These are phyloP conservation scores for Teleiodes luculella DNA, from an alignment of 2,888 invertebrate species.

Conservation along the genomic window DNA sequence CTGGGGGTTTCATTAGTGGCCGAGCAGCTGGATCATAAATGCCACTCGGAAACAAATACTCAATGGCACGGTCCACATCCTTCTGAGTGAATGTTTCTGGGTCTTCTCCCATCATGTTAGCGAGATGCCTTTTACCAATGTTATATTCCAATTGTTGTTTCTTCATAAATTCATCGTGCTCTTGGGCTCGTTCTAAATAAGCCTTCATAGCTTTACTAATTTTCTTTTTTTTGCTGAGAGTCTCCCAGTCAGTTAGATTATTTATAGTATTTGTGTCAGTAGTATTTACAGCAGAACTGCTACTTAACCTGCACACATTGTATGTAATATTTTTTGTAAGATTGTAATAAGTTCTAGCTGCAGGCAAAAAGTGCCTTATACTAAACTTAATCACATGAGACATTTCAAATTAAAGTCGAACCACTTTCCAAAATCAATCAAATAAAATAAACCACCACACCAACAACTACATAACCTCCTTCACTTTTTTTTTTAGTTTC, in stretches of 20 bases:
- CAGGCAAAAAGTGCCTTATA: constrained; percentile 44
- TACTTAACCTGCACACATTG: constrained; percentile 42
- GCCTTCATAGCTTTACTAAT: constrained; percentile 93
- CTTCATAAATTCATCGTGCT: constrained; percentile 91
- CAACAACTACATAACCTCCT: no score
- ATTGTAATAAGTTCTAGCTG: constrained; percentile 33
- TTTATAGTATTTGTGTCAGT: constrained; percentile 33
- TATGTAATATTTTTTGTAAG: constrained; percentile 33
- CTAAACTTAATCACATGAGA: constrained; percentile 36
- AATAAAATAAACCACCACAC: no score
- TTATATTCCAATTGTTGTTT: constrained; percentile 88
- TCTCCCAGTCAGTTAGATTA: constrained; percentile 65
- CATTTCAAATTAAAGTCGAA: no score
- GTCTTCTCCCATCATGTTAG: constrained; percentile 99
- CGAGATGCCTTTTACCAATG: constrained; percentile 96
- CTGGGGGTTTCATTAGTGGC: constrained; percentile 94
- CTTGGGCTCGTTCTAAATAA: constrained; percentile 89
- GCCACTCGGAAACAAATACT: constrained; percentile 97
- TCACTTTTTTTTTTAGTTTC: no score
- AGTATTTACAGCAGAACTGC: constrained; percentile 27
- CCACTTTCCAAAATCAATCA: no score
- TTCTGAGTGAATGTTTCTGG: constrained; percentile 91
- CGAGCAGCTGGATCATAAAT: constrained; percentile 90
- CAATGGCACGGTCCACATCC: constrained; percentile 92
- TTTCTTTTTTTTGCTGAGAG: constrained; percentile 75